Conservation (phyloP, 2,888 invertebrate species). For the Ypsolopha sequella region DNA sequence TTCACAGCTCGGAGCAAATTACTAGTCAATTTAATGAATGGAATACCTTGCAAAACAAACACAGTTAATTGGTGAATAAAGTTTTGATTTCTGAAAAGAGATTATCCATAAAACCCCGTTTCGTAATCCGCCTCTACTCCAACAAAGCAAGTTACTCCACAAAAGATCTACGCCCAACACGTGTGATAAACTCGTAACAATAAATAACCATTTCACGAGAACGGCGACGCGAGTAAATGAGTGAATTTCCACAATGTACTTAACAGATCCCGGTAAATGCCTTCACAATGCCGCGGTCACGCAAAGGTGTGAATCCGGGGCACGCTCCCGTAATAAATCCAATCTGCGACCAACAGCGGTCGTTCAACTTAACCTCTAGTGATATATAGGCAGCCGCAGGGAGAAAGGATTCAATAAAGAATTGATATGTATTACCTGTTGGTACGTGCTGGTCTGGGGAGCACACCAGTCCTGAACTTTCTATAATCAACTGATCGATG, state of each 20-base stretch:
- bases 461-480: background rate
- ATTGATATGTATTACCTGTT: constrained; percentile 37
- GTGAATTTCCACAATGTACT: background rate
- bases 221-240: background rate
- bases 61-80: too few relatives aligned
- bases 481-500: background rate
- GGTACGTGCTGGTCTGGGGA: background rate
- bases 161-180: too few relatives aligned
- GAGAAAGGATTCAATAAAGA: constrained; percentile 40
- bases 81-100: too few relatives aligned
- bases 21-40: too few relatives aligned
- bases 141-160: too few relatives aligned
- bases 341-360: constrained; percentile 2
- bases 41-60: too few relatives aligned
- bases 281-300: constrained; percentile 1
- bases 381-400: background rate
- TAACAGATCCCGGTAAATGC: background rate
- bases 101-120: too few relatives aligned
- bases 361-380: constrained; percentile 4
- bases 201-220: background rate
- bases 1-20: too few relatives aligned
- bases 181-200: background rate
- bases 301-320: constrained; percentile 1
- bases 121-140: too few relatives aligned
- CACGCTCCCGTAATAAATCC: constrained; percentile 3